Percentiles rank a stretch among this genome's conserved stretches.
These are phyloP conservation scores for Porites rus DNA, from an alignment of 92 coral and sea anemone genomes.

Conservation along the genomic window DNA sequence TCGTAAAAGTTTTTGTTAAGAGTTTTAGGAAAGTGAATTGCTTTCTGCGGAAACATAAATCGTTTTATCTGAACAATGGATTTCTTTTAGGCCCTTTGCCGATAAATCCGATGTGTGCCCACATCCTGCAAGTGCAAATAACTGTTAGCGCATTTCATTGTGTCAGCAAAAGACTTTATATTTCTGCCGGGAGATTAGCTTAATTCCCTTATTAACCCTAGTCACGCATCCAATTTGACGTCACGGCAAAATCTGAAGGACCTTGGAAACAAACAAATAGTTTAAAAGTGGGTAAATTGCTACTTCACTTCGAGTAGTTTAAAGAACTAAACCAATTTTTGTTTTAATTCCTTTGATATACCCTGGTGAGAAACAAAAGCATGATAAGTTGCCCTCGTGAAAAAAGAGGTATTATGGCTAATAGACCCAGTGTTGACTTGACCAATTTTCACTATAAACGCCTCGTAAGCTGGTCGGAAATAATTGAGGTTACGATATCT, in stretches of 20 bases:
- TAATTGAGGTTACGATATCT: conserved; percentile 18
- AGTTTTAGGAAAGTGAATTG: conserved; percentile 33
- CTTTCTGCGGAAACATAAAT: conserved; percentile 71
- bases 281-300: conserved; percentile 30
- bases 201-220: conserved; percentile 83
- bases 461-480: conserved; percentile 26
- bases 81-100: conserved; percentile 49
- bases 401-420: no score
- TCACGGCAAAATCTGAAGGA: conserved; percentile 25
- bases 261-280: conserved; percentile 46
- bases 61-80: conserved; percentile 57
- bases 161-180: conserved; percentile 60
- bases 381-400: background rate
- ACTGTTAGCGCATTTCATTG: conserved; percentile 64
- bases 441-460: conserved; percentile 13
- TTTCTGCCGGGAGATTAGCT: conserved; percentile 65
- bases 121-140: conserved; percentile 82
- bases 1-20: conserved; percentile 32
- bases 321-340: conserved; percentile 5
- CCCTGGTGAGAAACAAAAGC: background rate
- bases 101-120: conserved; percentile 50
- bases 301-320: conserved; percentile 34
- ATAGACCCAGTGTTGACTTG: background rate
- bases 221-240: conserved; percentile 78
- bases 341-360: background rate